Base-by-base conservation (phyloP, 2,113 vertebrate genomes). In the Emydocephalus ijimae region DNA sequence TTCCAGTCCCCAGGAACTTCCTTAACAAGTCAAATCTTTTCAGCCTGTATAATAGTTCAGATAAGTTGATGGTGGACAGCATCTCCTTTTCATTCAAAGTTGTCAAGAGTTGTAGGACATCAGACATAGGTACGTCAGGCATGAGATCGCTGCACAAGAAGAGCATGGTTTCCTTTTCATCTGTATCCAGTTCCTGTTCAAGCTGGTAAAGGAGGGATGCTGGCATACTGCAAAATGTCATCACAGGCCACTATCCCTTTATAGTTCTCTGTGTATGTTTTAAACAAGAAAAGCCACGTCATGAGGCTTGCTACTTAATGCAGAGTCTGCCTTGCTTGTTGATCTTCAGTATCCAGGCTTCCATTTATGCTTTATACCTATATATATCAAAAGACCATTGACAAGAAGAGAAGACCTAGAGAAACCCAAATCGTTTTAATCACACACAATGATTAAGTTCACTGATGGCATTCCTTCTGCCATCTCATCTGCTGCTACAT, bases 21-120 rank as follows among this genome's bases (percentile, higher is more conserved):
- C 94, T 98, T 39, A 99, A 95, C 89, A 99, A 96, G 91, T 99
- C 99, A 92, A 98, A 98, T 3, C 99, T 98, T 85, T 96, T 97
- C 57, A 99, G 92, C 64, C 96, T 96, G 90, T 97, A 97, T 57
- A 99, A 91, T 57, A 99, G 96, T 94, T 99, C 98, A 1, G 94
- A 93, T 87, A 99, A 95, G 14, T 87, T 94, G 88, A 43, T 1
- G 8, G 0, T 3, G 26, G 96, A 93, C 45, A 98, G 92, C 57
- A 95, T 93, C 26, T 95, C 96, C 88, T 92, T 96, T 18, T 98
- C 97, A 34, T 94, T 97, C 92, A 98, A 93, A 88, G 93, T 52
- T 23, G 94, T 89, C 85, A 98, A 89, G 24, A 98, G 94, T 5
- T 98, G 96, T 92, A 95, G 95, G 69, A 97, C 74, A 3, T 94